These are phyloP conservation scores for Megamerina dolium DNA, from an alignment of 2,888 invertebrate species.

Conservation along the genomic window DNA sequence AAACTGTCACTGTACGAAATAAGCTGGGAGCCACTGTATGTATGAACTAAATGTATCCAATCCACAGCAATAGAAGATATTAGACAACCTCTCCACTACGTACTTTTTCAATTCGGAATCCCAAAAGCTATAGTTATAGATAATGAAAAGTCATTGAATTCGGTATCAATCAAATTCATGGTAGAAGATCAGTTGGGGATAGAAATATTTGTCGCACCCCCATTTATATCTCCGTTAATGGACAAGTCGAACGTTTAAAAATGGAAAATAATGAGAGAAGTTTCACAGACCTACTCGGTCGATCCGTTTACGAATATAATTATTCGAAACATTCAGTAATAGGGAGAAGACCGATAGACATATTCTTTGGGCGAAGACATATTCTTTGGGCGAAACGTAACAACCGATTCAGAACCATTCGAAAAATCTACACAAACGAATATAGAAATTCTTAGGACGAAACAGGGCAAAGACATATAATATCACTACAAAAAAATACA, in stretches of 20 bases:
- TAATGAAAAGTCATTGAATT: constrained; percentile 21
- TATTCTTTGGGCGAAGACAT: neutral
- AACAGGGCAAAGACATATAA: neutral
- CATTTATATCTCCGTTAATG: neutral
- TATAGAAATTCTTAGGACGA: neutral
- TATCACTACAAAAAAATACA: neutral
- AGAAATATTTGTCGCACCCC: constrained; percentile 13
- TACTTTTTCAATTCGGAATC: constrained; percentile 15
- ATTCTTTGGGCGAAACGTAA: too few species aligned
- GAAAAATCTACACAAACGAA: neutral
- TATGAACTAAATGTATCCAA: too few species aligned
- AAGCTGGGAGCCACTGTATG: too few species aligned
- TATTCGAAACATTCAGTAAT: neutral
- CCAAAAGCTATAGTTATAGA: constrained; percentile 21
- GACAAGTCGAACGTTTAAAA: constrained; percentile 17
- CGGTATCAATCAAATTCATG: constrained; percentile 16
- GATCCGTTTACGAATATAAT: neutral
- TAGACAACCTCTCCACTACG: neutral
- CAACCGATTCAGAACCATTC: neutral
- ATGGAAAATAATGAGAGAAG: neutral
- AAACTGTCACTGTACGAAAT: too few species aligned
- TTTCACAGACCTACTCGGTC: neutral
- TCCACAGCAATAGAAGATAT: neutral
- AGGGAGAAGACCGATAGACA: neutral
- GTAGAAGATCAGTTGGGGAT: constrained; percentile 19